These are phyloP conservation scores for Oncorhynchus keta DNA, from an alignment of 2,113 vertebrate species.

Conservation along the genomic window DNA sequence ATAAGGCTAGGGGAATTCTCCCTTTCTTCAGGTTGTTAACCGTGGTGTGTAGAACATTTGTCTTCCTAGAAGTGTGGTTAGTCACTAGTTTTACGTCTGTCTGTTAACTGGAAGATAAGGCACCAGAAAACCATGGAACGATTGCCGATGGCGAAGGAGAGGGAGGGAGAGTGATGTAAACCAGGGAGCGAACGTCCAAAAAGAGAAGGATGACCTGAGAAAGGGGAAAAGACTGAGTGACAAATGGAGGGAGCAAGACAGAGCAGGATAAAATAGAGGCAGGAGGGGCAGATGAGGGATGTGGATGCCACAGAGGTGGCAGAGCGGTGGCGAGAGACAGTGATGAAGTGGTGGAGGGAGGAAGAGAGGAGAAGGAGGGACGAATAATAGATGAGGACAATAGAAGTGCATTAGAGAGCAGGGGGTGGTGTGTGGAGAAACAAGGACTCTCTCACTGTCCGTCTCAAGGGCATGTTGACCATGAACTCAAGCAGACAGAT, in stretches of 20 bases:
- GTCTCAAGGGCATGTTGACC: slow-evolving; percentile 46
- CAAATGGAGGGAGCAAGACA: slow-evolving; percentile 44
- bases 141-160: slow-evolving; percentile 30
- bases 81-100: neutral
- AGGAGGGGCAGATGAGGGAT: slow-evolving; percentile 61
- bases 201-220: slow-evolving; percentile 45
- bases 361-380: slow-evolving; percentile 43
- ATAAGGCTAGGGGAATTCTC: neutral
- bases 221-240: slow-evolving; percentile 46
- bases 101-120: slow-evolving; percentile 31
- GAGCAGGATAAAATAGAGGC: slow-evolving; percentile 44
- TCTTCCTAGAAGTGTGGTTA: slow-evolving; percentile 12
- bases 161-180: slow-evolving; percentile 3
- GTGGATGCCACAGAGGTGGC: slow-evolving; percentile 57
- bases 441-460: neutral
- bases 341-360: slow-evolving; percentile 67
- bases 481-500: slow-evolving; percentile 18
- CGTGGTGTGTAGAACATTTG: neutral
- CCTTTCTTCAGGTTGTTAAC: slow-evolving; percentile 1
- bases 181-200: slow-evolving; percentile 12
- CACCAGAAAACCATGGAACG: slow-evolving; percentile 32
- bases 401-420: slow-evolving; percentile 76
- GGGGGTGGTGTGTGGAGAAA: slow-evolving; percentile 31
- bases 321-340: slow-evolving; percentile 59
- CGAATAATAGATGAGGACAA: slow-evolving; percentile 79